These are phyloP conservation scores for Origma solitaria DNA, from an alignment of 2,113 vertebrate genomes.

Conservation along the genomic window DNA sequence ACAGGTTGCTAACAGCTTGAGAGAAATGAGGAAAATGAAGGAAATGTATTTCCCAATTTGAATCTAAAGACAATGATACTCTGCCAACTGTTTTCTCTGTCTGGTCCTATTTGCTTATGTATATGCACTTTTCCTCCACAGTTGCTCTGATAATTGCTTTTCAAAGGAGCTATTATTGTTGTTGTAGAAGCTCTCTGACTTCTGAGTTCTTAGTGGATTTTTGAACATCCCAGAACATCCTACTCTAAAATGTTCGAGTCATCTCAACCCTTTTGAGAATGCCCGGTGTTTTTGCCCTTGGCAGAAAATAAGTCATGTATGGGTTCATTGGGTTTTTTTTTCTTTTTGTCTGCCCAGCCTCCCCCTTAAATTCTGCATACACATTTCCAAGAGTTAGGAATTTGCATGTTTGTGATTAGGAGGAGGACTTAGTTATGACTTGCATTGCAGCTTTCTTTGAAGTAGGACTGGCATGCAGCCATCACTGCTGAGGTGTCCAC, in stretches of 20 bases:
- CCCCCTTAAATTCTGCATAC: not conserved
- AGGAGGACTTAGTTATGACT: not conserved
- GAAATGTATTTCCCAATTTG: not conserved
- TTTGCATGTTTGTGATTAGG: not conserved
- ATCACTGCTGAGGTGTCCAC: not conserved
- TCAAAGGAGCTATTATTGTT: not conserved
- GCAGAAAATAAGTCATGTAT: not conserved
- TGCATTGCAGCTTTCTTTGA: not conserved
- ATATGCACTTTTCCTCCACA: not conserved
- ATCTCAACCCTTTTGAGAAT: not conserved
- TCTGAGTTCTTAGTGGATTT: not conserved
- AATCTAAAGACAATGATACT: not conserved
- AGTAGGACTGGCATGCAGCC: not conserved
- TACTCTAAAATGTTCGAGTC: not conserved
- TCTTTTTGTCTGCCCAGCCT: accelerated
- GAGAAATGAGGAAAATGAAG: not conserved
- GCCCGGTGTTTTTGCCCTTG: not conserved
- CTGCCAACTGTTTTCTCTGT: not conserved
- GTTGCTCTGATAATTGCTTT: not conserved
- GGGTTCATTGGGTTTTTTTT: not conserved
- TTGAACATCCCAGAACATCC: not conserved
- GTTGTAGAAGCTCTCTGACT: not conserved
- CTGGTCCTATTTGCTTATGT: not conserved
- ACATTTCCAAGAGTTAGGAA: not conserved
- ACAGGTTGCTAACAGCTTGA: not conserved